phyloP scores from a whole-genome alignment of 2,797 vertebrate genomes.

The Acomys russatus region DNA sequence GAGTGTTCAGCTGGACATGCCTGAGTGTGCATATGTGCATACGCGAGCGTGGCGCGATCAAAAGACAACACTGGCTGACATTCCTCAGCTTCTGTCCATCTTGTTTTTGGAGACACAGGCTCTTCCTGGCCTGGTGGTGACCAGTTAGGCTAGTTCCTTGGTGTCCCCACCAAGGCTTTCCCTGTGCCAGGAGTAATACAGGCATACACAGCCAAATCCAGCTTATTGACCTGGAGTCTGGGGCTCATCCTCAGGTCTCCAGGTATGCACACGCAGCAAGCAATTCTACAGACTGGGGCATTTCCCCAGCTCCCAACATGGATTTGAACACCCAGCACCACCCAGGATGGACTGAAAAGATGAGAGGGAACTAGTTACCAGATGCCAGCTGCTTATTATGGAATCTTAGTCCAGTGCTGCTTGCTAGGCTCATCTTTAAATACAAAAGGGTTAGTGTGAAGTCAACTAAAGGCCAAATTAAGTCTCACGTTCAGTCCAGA shows the following conservation, averaged over 20 bases:
- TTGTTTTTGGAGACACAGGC: background rate
- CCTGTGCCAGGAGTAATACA: background rate
- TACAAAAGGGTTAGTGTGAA: constrained; percentile 35
- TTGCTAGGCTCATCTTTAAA: constrained; percentile 30
- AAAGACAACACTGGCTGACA: background rate
- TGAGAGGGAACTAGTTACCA: background rate
- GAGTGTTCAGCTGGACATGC: background rate
- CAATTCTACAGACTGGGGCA: background rate
- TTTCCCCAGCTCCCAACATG: background rate
- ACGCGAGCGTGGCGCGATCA: background rate
- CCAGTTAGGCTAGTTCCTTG: background rate
- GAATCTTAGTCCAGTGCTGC: constrained; percentile 7
- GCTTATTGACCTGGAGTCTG: background rate
- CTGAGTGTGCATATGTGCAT: no score
- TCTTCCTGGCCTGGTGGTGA: background rate
- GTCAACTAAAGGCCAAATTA: constrained; percentile 39
- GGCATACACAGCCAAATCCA: background rate
- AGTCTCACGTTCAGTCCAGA: constrained; percentile 40
- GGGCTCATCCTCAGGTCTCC: background rate
- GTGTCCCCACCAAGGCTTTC: background rate
- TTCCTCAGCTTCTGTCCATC: background rate
- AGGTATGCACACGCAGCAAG: background rate
- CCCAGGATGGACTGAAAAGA: background rate
- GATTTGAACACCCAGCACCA: background rate
- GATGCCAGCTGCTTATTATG: background rate